phyloP scores from a whole-genome alignment of 2,113 vertebrate genomes.

The Nibea albiflora region DNA sequence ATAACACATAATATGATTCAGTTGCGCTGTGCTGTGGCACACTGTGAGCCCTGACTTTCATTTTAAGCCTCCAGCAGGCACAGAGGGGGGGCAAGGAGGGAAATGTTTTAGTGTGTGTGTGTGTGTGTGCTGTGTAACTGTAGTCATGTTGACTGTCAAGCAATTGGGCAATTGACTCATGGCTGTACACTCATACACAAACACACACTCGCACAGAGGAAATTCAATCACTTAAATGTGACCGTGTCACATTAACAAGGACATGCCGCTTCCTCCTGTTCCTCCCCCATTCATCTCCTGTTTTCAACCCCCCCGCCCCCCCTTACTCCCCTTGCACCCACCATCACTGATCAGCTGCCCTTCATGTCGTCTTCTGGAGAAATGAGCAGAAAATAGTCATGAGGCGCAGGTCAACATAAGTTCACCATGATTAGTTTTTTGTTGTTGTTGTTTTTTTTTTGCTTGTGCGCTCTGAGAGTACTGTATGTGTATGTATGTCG shows the following conservation, averaged over 20 bases:
- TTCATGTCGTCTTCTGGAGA: conserved; percentile 27
- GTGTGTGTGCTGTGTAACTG: conserved; percentile 58
- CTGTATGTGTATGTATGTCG: background rate
- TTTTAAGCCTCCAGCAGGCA: conserved; percentile 17
- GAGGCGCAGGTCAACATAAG: conserved; percentile 23
- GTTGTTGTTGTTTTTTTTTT: background rate
- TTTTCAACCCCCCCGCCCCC: conserved; percentile 10
- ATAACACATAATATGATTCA: conserved; percentile 32
- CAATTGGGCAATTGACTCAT: conserved; percentile 68
- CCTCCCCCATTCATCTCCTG: conserved; percentile 56
- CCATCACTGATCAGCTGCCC: conserved; percentile 36
- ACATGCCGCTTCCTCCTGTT: conserved; percentile 71
- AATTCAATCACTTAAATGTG: conserved; percentile 77
- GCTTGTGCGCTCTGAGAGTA: background rate
- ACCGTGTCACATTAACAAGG: conserved; percentile 77
- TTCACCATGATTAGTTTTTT: conserved; percentile 16
- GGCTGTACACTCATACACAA: conserved; percentile 30
- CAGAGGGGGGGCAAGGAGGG: background rate
- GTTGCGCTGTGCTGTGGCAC: conserved; percentile 6
- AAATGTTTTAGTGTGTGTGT: conserved; percentile 27
- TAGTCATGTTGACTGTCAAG: conserved; percentile 57
- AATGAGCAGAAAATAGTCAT: conserved; percentile 13
- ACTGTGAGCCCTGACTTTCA: conserved; percentile 33
- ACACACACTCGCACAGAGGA: conserved; percentile 62
- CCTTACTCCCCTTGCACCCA: conserved; percentile 5